phyloP scores from a whole-genome alignment of 2,888 invertebrate genomes.

The Dryobota labecula region DNA sequence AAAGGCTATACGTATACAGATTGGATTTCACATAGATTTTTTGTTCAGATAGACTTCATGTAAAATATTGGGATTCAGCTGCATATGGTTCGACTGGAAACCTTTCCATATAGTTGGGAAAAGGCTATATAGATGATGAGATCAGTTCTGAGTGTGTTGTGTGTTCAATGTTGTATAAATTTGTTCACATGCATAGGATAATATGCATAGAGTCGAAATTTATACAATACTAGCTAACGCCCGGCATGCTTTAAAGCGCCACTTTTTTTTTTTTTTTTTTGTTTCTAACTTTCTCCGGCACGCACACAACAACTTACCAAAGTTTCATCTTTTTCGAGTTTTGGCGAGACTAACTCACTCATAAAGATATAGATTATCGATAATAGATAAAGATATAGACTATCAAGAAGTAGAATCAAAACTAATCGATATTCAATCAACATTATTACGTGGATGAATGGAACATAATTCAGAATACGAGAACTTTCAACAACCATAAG shows the following conservation, averaged over 20 bases:
- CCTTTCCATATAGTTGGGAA: neutral
- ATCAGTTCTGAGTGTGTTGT: no score
- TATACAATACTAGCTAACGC: no score
- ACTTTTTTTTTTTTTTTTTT: no score
- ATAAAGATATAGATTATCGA: no score
- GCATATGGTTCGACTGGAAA: neutral
- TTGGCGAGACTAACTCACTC: no score
- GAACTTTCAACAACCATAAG: neutral
- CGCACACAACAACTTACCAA: no score
- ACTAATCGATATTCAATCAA: neutral
- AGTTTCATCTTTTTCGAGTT: no score
- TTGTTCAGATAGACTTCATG: neutral
- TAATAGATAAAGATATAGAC: no score
- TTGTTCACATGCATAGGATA: no score
- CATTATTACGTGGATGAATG: neutral
- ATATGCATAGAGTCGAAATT: neutral
- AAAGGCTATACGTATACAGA: neutral
- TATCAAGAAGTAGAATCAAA: neutral
- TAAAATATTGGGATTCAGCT: neutral
- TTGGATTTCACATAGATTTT: neutral
- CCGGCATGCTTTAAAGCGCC: no score
- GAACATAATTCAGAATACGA: neutral
- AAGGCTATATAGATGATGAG: neutral
- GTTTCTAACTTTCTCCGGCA: no score
- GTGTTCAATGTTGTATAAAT: no score